Evolutionary conservation across 2,888 invertebrate genomes (phyloP), one percentile per base, ranked within the genome.

Genomic region (Pogonocherus hispidulus): DNA sequence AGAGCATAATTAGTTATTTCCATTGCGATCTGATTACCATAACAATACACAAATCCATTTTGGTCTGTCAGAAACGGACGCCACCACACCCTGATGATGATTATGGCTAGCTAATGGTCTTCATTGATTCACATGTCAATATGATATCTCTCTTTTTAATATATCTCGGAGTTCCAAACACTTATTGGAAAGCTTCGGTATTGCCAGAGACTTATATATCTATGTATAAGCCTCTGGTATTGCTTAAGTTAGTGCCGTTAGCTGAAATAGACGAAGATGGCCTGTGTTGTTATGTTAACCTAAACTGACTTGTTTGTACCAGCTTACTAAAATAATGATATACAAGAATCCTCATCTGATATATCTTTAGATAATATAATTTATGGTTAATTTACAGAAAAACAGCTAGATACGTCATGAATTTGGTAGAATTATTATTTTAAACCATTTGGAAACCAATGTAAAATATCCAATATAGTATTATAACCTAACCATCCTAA

Each of bases 21-120:
- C 78, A 79, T 79, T 78, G 79, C 78, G 76, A 80, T 79, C 79
- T 79, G 81, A 81, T 81, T 80, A 80, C 77, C 80, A 81, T 80
- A 81, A 81, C 78, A 81, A 80, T 80, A 77, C 75, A 77, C 74
- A 75, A 78, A 78, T 78, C 79, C 79, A 80, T 79, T 80, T 79
- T 76, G 52, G 75, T 74, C 78, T 77, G 77, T 77, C 79, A 79
- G 73, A 72, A 73, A 64, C 69, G 66, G 66, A 72, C 69, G 23
- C 54, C 55, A 73, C 73, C 75, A 73, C 75, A 71, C 75, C 75
- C 72, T 71, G 71, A 70, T 64, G 67, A 66, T 70, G 63, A 70
- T 70, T 63, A 64, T 55, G 64, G 46, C 67, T 35, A 27, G 44
- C 70, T 72, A 74, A 74, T 74, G 72, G 74, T 66, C 66, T 60